Evolutionary conservation across 2,113 vertebrate species (phyloP), one percentile per base, ranked within the genome.

Genomic region (Paradisaea rubra): DNA sequence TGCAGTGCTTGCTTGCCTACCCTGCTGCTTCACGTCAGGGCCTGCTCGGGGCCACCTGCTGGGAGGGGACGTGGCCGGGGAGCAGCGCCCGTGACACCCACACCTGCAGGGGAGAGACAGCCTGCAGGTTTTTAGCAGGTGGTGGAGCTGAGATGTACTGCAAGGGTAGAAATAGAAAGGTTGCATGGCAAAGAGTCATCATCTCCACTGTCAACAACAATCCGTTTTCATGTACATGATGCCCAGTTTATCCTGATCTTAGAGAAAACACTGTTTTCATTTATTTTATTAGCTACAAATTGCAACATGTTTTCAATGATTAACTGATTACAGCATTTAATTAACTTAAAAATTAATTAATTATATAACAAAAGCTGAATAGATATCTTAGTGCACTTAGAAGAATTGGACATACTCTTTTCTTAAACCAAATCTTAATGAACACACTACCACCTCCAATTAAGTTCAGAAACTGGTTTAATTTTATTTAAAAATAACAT

Each of bases 351-450:
- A 57, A 33, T 52, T 20, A 50, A 53, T 45, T 24, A 78, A 50
- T 10, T 50, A 47, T 3, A 15, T 45, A 47, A 61, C 14, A 89
- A 88, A 91, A 66, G 8, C 15, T 89, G 31, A 93, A 18, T 16
- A 76, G 15, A 5, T 52, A 61, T 33, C 13, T 78, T 65, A 54
- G 13, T 19, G 50, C 27, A n/a, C n/a, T 71, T 52, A 47, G 9
- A 90, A 57, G 45, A 91, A 57, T 2, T 31, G 10, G 12, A 88
- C 8, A 20, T 66, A 39, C 23, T 90, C 49, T 93, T 81, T 88
- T 96, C 90, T 35, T 96, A 44, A 37, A 89, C 22, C 39, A 42
- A 66, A 77, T 93, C 81, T 83, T 61, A 92, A 96, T 41, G 74
- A 68, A 33, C 16, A 92, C 56, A 68, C 19, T 44, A 30, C 22